Evolutionary conservation across 2,113 vertebrate genomes (phyloP).

Genomic region (Ciconia boyciana): DNA sequence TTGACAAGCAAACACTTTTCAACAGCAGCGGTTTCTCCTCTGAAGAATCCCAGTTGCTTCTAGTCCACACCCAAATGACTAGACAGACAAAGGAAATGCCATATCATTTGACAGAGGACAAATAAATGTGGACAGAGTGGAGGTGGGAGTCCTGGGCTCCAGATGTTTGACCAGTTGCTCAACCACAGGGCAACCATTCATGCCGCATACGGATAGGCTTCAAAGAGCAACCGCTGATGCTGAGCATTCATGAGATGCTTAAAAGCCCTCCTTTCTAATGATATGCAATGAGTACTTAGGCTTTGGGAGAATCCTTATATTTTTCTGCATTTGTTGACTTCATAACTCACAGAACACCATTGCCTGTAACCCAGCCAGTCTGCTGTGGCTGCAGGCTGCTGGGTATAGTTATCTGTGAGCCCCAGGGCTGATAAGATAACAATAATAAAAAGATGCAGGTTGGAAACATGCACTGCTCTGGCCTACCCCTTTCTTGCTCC

Average conservation of each 20-base stretch:
- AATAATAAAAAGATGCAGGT: not conserved
- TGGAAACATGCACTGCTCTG: not conserved
- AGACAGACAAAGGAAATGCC: slow-evolving; percentile 12
- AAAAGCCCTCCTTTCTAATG: not conserved
- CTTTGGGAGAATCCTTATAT: not conserved
- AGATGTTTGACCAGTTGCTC: not conserved
- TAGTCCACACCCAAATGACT: not conserved
- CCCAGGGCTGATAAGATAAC: not conserved
- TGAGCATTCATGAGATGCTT: not conserved
- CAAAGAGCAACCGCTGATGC: not conserved
- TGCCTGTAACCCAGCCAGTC: not conserved
- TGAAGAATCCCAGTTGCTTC: not conserved
- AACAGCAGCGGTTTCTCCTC: not conserved
- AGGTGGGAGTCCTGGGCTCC: not conserved
- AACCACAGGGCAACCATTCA: not conserved
- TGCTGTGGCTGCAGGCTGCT: not conserved
- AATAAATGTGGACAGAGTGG: not conserved
- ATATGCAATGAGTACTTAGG: not conserved
- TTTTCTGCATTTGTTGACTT: not conserved
- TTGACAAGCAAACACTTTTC: not conserved
- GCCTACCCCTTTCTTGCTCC: not conserved
- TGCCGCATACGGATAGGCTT: not conserved
- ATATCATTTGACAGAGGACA: not conserved
- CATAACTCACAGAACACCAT: not conserved
- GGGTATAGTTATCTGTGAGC: not conserved